Base-by-base conservation (phyloP, 2,888 invertebrate species). In the Brachyopa scutellaris region DNA sequence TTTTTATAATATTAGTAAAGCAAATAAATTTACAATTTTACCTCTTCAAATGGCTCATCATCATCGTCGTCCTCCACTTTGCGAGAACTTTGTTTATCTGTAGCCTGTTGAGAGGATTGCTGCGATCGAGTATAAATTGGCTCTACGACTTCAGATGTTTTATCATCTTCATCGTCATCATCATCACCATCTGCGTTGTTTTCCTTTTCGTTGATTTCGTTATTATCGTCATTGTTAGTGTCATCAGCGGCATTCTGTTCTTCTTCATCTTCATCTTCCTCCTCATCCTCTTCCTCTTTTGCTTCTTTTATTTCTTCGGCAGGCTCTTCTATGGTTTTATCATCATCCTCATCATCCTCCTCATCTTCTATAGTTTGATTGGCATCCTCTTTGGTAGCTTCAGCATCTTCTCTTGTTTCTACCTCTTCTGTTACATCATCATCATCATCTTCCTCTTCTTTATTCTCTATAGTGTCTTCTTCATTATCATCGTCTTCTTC, bases 21-120 rank as follows among this genome's bases (percentile, higher is more conserved):
- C 2, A 3, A 29, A 47, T 15, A 31, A 26, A 4, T 26, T 1
- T 59, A 21, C 64, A 8, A 29, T 29, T 66, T 66, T 87, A 92
- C 92, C 91, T 92, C 92, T 74, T 90, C 88, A 84, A 92, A 92
- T 42, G 92, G 92, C 86, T 87, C 87, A 57, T 88, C 89, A 11
- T 87, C 85, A 31, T 87, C 86, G 29, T 84, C 82, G 17, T 85
- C 84, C 55, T 86, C 85, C 17, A 87, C 67, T 38, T 67, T 67
- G 15, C 55, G 23, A 13, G 59, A 40, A 17, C 72, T 78, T 21
- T 57, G 79, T 8, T 40, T 36, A 72, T 33, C 73, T 33, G 85
- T 83, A 67, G 84, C 51, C 42, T 69, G 53, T 76, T 85, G 69
- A 72, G 86, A 47, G 70, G 85, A 82, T 84, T 66, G 85, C 53